Conservation (phyloP, 2,888 invertebrate genomes). For the Stratiomys singularior region DNA sequence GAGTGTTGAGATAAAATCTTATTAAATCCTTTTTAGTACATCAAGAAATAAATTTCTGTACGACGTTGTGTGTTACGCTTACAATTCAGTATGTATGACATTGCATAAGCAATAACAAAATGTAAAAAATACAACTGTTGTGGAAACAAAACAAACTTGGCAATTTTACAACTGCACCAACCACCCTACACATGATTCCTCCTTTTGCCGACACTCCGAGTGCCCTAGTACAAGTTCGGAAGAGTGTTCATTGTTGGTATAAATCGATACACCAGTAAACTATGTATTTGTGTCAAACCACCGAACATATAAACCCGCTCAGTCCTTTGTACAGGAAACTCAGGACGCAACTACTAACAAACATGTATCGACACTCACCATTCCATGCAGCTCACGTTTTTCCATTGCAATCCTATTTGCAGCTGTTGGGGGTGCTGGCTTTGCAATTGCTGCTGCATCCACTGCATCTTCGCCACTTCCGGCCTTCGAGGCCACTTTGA, state of each 20-base stretch:
- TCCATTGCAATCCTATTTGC: conserved; percentile 31
- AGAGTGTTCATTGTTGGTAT: neutral
- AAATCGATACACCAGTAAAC: conserved; percentile 27
- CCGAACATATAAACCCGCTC: neutral
- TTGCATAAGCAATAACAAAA: too few species aligned
- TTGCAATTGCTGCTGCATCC: neutral
- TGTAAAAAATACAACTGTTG: too few species aligned
- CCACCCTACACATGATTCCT: too few species aligned
- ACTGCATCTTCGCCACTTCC: conserved; percentile 19
- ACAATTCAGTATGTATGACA: too few species aligned
- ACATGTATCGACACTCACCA: conserved; percentile 52
- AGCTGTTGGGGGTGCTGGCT: neutral
- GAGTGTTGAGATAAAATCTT: too few species aligned
- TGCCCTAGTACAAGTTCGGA: neutral
- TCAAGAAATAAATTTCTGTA: too few species aligned
- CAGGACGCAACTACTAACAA: neutral
- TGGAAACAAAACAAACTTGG: too few species aligned
- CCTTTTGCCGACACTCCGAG: too few species aligned
- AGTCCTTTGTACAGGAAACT: neutral
- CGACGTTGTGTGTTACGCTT: too few species aligned
- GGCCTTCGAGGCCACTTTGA: conserved; percentile 4
- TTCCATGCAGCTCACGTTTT: conserved; percentile 55
- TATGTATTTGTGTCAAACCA: conserved; percentile 17
- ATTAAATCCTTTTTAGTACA: too few species aligned
- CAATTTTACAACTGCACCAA: too few species aligned